phyloP scores from a whole-genome alignment of 2,888 invertebrate species.

The Diadegma fenestrale region DNA sequence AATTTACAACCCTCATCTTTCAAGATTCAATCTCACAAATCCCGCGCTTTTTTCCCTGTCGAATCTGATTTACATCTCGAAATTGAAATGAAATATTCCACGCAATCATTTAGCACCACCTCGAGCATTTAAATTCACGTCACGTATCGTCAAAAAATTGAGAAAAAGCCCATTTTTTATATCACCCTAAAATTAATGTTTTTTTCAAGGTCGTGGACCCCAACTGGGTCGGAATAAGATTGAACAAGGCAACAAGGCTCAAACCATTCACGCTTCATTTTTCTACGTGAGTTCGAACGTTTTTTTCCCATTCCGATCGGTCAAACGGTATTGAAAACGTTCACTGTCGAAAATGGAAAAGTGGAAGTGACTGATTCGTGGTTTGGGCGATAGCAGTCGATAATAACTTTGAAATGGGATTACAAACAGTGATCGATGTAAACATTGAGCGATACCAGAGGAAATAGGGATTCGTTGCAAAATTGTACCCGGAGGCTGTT shows the following conservation, averaged over 20 bases:
- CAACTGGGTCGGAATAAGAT: too few species aligned
- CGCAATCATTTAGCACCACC: not conserved
- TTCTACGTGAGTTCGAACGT: not conserved
- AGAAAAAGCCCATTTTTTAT: not conserved
- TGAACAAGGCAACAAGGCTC: not conserved
- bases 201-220: not conserved
- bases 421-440: not conserved
- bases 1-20: not conserved
- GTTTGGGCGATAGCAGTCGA: not conserved
- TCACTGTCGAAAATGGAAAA: not conserved
- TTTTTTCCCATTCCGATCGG: not conserved
- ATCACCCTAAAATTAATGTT: not conserved
- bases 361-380: not conserved
- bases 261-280: not conserved
- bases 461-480: not conserved
- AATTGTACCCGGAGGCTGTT: not conserved
- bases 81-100: slow-evolving; percentile 2
- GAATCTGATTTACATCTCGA: not conserved
- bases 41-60: not conserved
- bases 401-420: not conserved
- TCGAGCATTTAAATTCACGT: not conserved
- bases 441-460: not conserved
- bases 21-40: slow-evolving; percentile 15
- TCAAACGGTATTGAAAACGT: not conserved
- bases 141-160: not conserved